Conservation (phyloP, 2,113 vertebrate species). For the Dromiciops gliroides region DNA sequence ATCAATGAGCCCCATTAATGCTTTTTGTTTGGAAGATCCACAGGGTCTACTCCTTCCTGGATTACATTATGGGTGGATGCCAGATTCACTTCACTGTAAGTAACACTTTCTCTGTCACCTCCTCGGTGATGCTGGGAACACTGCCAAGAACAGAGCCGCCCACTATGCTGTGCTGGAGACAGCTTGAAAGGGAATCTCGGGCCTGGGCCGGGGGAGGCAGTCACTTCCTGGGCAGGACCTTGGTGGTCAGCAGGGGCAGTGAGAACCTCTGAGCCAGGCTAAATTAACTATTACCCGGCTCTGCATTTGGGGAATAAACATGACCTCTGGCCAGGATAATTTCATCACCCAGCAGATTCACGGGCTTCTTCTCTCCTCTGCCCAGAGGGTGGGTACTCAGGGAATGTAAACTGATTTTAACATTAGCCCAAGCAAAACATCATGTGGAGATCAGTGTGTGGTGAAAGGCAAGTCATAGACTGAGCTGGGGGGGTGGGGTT, state of each 20-base stretch:
- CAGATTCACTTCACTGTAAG: slow-evolving; percentile 98
- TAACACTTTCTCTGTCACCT: slow-evolving; percentile 7
- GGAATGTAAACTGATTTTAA: not conserved
- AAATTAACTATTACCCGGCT: not conserved
- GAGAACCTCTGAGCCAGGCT: not conserved
- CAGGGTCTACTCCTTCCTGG: slow-evolving; percentile 96
- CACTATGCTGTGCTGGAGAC: not conserved
- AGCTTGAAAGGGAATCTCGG: not conserved
- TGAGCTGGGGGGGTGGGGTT: not conserved
- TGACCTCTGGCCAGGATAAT: accelerated
- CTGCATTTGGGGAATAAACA: not conserved
- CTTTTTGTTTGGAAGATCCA: slow-evolving; percentile 86
- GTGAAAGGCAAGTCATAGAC: not conserved
- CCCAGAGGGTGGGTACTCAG: not conserved
- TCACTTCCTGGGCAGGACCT: not conserved
- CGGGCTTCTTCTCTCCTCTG: not conserved
- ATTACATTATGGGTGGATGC: slow-evolving; percentile 98
- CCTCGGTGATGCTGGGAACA: not conserved
- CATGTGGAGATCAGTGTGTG: not conserved
- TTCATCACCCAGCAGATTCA: not conserved
- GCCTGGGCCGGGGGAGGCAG: accelerated
- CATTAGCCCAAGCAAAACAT: not conserved
- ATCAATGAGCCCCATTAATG: slow-evolving; percentile 21
- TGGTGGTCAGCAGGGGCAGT: not conserved
- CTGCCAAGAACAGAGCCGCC: accelerated